These are phyloP conservation scores for Notospermus geniculatus DNA, from an alignment of 1,140 invertebrate genomes.

Conservation along the genomic window DNA sequence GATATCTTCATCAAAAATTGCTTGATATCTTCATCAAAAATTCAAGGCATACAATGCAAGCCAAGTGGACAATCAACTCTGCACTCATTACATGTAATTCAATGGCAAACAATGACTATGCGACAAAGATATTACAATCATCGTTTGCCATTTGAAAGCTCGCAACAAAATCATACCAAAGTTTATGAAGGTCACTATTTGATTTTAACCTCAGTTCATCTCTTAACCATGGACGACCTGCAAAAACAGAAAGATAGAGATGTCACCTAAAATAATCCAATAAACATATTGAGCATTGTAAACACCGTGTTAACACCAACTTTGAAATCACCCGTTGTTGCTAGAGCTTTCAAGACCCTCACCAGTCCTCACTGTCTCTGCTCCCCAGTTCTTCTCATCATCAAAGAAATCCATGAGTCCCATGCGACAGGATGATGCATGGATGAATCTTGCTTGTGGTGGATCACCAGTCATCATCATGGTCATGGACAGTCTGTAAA, in stretches of 20 bases:
- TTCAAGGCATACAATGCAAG: not conserved
- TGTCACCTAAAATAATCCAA: too few species aligned
- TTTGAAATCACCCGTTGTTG: too few species aligned
- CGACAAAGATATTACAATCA: not conserved
- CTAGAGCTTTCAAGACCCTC: too few species aligned
- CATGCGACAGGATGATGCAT: too few species aligned
- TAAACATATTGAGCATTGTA: too few species aligned
- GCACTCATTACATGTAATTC: not conserved
- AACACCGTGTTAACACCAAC: too few species aligned
- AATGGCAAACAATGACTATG: constrained; percentile 6
- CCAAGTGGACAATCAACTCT: not conserved
- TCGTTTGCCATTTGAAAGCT: not conserved
- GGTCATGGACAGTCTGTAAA: too few species aligned
- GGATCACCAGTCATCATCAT: too few species aligned
- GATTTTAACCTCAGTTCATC: constrained; percentile 94
- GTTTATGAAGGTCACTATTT: constrained; percentile 93
- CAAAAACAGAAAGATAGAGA: constrained; percentile 22
- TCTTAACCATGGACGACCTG: constrained; percentile 78
- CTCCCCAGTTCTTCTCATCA: constrained; percentile 79
- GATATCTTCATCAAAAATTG: too few species aligned
- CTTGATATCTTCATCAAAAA: constrained; percentile 1
- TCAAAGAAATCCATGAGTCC: constrained; percentile 84
- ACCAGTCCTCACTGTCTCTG: constrained; percentile 72
- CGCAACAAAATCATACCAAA: constrained; percentile 80
- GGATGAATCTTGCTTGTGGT: too few species aligned